A percentile compares a stretch with the other conserved stretches of the same genome.
Evolutionary conservation across 2,113 vertebrate species (phyloP).

Genomic region (Tylochromis polylepis): DNA sequence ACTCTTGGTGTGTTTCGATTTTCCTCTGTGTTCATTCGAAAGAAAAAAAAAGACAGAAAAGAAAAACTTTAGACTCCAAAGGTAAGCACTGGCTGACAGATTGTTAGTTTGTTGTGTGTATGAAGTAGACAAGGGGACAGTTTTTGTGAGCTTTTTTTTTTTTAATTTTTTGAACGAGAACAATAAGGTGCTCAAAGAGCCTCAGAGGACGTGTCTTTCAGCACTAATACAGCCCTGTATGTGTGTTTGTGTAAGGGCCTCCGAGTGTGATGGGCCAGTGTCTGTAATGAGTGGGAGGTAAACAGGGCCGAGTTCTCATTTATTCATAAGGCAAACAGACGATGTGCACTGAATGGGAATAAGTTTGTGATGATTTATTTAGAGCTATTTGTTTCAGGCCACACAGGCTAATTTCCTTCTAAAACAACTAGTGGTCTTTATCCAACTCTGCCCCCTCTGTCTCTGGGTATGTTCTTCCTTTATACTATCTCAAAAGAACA

Average conservation of each 20-base stretch:
- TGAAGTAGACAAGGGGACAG: background rate
- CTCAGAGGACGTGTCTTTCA: background rate
- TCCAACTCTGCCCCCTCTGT: background rate
- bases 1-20: background rate
- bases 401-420: constrained; percentile 37
- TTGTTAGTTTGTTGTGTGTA: background rate
- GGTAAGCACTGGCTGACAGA: background rate
- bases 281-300: constrained; percentile 67
- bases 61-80: background rate
- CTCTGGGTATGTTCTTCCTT: background rate
- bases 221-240: background rate
- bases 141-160: background rate
- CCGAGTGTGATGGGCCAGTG: constrained; percentile 17
- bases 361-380: constrained; percentile 83
- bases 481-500: background rate
- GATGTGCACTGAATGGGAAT: constrained; percentile 70
- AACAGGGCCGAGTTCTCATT: constrained; percentile 77
- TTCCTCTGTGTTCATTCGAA: background rate
- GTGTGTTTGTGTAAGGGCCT: constrained; percentile 2
- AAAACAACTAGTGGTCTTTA: constrained; percentile 38
- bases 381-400: constrained; percentile 68
- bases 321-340: constrained; percentile 85
- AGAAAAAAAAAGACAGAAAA: background rate
- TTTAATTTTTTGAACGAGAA: background rate
- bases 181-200: background rate